These are phyloP conservation scores for Frankliniella intonsa DNA, from an alignment of 2,888 invertebrate genomes.

Conservation along the genomic window DNA sequence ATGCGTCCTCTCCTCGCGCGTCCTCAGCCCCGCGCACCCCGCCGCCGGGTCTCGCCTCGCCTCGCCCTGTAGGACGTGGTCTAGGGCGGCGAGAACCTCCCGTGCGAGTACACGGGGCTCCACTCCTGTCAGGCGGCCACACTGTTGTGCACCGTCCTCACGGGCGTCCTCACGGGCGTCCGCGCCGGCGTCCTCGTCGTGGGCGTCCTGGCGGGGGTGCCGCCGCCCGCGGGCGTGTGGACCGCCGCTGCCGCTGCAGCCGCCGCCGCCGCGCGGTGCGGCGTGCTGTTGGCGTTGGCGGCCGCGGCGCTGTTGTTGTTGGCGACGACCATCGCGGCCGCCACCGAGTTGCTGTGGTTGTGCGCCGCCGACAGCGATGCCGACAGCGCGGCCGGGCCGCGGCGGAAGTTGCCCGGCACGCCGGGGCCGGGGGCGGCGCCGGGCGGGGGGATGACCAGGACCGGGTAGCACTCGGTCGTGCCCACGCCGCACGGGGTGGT, in stretches of 20 bases:
- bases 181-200: background rate
- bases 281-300: background rate
- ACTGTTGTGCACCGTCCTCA: background rate
- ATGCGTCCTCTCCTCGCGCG: no score
- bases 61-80: no score
- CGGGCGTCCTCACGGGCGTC: background rate
- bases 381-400: background rate
- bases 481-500: conserved; percentile 13
- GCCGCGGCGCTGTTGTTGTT: background rate
- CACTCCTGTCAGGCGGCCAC: conserved; percentile 7
- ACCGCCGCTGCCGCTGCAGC: background rate
- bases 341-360: background rate
- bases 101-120: conserved; percentile 21
- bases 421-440: background rate
- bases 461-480: conserved; percentile 5
- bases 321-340: background rate
- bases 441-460: background rate
- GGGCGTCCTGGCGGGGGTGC: background rate
- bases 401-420: background rate
- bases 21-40: no score
- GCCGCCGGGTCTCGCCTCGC: no score
- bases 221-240: background rate
- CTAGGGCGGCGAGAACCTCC: background rate
- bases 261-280: background rate
- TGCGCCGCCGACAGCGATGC: background rate